These are phyloP conservation scores for Pegoplata infirma DNA, from an alignment of 2,888 invertebrate genomes.

Conservation along the genomic window DNA sequence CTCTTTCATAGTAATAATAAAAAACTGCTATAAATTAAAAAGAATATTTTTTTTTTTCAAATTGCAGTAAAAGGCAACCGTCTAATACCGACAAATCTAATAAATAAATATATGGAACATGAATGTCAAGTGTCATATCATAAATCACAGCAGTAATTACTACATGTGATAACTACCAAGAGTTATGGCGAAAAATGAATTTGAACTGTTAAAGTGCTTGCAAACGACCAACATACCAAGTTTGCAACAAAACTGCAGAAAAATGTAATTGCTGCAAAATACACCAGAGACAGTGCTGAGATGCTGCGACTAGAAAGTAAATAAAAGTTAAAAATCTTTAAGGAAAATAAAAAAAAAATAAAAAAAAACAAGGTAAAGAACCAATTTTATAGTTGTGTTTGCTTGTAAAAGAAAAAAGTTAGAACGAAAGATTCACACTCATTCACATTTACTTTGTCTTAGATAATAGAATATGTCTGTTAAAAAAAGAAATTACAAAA, in stretches of 20 bases:
- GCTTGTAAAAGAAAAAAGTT: conserved; percentile 13
- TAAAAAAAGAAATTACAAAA: background rate
- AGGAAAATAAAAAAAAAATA: no score
- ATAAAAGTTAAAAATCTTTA: no score
- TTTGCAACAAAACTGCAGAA: background rate
- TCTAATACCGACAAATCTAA: background rate
- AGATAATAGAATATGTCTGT: conserved; percentile 11
- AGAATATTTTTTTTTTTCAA: background rate
- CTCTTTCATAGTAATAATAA: background rate
- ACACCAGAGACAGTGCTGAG: background rate
- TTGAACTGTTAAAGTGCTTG: conserved; percentile 34
- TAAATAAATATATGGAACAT: conserved; percentile 28
- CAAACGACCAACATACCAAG: background rate
- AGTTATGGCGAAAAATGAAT: conserved; percentile 19
- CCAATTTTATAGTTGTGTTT: conserved; percentile 25
- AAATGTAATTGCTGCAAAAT: conserved; percentile 1
- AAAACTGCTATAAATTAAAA: background rate
- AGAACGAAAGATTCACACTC: conserved; percentile 7
- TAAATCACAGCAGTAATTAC: conserved; percentile 54
- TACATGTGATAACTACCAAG: conserved; percentile 44
- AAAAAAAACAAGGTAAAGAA: background rate
- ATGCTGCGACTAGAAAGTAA: conserved; percentile 28
- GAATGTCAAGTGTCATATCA: conserved; percentile 48
- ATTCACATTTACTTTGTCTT: conserved; percentile 9
- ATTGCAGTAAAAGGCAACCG: background rate